These are phyloP conservation scores for Philypnodon macrostomus DNA, from an alignment of 2,797 vertebrate species.

Conservation along the genomic window DNA sequence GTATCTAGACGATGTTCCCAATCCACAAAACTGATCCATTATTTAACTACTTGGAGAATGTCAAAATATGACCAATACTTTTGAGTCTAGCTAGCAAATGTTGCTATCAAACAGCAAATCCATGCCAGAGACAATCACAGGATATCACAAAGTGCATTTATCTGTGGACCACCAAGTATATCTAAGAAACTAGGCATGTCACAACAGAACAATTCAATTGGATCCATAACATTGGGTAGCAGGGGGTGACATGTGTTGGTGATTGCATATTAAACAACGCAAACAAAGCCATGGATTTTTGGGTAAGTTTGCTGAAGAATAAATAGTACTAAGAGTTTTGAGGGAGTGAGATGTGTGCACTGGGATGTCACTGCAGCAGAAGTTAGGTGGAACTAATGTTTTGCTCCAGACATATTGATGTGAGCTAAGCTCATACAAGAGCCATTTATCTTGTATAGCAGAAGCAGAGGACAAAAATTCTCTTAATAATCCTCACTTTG, in stretches of 20 bases:
- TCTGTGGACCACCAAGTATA: constrained; percentile 43
- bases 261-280: constrained; percentile 43
- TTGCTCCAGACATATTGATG: constrained; percentile 18
- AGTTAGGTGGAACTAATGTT: constrained; percentile 42
- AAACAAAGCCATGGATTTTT: constrained; percentile 43
- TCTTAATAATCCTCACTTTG: constrained; percentile 14
- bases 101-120: too few relatives aligned
- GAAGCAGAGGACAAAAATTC: background rate
- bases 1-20: too few relatives aligned
- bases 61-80: too few relatives aligned
- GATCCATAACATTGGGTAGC: constrained; percentile 2
- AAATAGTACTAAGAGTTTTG: constrained; percentile 32
- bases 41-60: too few relatives aligned
- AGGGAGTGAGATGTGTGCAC: constrained; percentile 19
- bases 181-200: constrained; percentile 36
- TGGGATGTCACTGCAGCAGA: constrained; percentile 37
- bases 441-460: constrained; percentile 22
- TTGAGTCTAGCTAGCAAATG: too few relatives aligned
- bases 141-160: constrained; percentile 29
- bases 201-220: constrained; percentile 29
- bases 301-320: constrained; percentile 34
- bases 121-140: constrained; percentile 15
- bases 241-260: constrained; percentile 7
- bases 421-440: constrained; percentile 19
- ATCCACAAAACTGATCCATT: too few relatives aligned